Conservation (phyloP, 2,113 vertebrate species). For the Trematocara unimaculatum region DNA sequence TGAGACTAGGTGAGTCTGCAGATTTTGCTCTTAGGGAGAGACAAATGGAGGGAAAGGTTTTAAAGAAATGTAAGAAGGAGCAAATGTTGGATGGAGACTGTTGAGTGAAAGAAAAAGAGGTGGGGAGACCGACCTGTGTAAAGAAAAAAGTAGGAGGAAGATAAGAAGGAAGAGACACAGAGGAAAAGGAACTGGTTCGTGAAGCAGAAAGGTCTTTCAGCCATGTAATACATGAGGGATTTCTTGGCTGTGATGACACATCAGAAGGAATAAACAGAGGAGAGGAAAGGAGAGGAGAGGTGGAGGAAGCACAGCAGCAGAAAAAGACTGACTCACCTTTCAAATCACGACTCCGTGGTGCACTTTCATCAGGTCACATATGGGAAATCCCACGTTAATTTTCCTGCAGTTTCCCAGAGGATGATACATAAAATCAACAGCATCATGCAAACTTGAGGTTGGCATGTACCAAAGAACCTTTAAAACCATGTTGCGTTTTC, state of each 20-base stretch:
- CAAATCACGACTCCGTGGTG: not conserved
- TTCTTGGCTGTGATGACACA: conserved; percentile 42
- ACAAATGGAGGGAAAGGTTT: conserved; percentile 17
- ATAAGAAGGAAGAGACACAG: not conserved
- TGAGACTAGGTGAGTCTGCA: conserved; percentile 52
- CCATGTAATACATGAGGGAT: conserved; percentile 26
- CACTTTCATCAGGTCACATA: not conserved
- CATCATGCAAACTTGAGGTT: not conserved
- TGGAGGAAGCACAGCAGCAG: conserved; percentile 3
- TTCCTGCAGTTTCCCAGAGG: not conserved
- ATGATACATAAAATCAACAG: not conserved
- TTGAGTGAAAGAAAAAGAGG: not conserved
- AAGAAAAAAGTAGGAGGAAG: not conserved
- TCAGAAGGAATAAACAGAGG: conserved; percentile 19
- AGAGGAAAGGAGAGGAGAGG: not conserved
- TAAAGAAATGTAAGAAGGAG: not conserved
- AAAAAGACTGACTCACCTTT: conserved; percentile 24
- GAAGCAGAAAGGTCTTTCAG: conserved; percentile 39
- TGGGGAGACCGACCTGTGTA: not conserved
- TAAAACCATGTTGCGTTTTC: not conserved
- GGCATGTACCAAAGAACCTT: not conserved
- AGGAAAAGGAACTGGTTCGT: conserved; percentile 3
- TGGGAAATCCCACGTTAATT: conserved; percentile 14
- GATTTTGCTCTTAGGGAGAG: conserved; percentile 34
- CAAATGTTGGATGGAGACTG: not conserved